phyloP scores from a whole-genome alignment of 2,888 invertebrate genomes.

The Amphipyra berbera region DNA sequence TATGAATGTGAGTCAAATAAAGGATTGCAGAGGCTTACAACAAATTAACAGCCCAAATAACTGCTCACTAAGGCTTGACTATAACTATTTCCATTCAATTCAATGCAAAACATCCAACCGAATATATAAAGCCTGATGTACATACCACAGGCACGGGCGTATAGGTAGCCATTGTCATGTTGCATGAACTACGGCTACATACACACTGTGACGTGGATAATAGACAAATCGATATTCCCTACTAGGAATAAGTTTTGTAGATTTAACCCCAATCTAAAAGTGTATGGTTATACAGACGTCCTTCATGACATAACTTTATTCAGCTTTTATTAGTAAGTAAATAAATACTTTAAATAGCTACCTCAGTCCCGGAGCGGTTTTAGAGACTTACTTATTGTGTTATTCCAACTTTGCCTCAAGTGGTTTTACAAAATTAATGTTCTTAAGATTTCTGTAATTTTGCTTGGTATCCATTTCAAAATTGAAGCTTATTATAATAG shows the following conservation, averaged over 20 bases:
- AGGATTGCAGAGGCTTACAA: conserved; percentile 12
- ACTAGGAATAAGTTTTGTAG: background rate
- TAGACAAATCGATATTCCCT: conserved; percentile 5
- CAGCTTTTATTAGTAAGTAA: too few species aligned
- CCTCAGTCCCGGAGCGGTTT: background rate
- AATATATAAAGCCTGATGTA: conserved; percentile 19
- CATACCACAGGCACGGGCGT: conserved; percentile 3
- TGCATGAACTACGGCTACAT: conserved; percentile 32
- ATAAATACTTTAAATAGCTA: conserved; percentile 7
- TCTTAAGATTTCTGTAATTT: conserved; percentile 4
- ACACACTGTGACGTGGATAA: conserved; percentile 13
- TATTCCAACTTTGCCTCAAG: conserved; percentile 7
- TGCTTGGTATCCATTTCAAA: background rate
- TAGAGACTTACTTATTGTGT: conserved; percentile 3
- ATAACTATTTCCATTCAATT: background rate
- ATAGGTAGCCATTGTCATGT: conserved; percentile 27
- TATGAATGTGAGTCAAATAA: conserved; percentile 3
- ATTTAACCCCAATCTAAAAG: too few species aligned
- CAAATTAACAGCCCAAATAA: too few species aligned
- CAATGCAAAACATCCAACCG: conserved; percentile 8
- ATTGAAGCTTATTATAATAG: conserved; percentile 1
- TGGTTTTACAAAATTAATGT: conserved; percentile 7
- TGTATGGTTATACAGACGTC: too few species aligned
- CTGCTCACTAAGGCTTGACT: background rate
- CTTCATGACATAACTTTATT: too few species aligned